phyloP scores from a whole-genome alignment of 2,888 invertebrate genomes.

The Drosophila eohydei region DNA sequence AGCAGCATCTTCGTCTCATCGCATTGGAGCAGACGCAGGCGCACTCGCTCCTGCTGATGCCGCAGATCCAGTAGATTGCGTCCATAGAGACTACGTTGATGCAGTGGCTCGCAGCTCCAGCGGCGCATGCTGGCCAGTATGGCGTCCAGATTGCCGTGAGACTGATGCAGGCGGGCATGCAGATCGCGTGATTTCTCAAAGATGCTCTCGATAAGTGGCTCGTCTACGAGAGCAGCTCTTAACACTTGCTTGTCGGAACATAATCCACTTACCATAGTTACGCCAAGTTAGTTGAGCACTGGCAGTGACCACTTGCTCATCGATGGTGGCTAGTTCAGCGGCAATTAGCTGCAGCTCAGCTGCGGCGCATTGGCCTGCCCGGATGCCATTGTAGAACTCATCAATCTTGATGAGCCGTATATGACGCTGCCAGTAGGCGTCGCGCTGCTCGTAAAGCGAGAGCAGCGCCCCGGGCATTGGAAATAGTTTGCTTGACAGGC shows the following conservation, averaged over 20 bases:
- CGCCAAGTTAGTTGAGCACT: conserved; percentile 92
- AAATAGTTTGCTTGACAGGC: conserved; percentile 55
- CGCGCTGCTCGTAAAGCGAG: conserved; percentile 72
- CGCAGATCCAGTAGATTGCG: conserved; percentile 80
- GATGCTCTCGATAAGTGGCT: conserved; percentile 67
- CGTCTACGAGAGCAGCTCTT: conserved; percentile 57
- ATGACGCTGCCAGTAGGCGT: conserved; percentile 80
- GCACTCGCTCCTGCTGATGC: conserved; percentile 79
- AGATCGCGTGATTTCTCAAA: conserved; percentile 70
- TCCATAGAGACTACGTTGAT: conserved; percentile 88
- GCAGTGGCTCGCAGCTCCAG: conserved; percentile 91
- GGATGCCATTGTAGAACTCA: conserved; percentile 93
- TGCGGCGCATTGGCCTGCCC: conserved; percentile 89
- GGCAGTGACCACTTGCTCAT: conserved; percentile 89
- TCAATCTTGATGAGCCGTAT: conserved; percentile 87
- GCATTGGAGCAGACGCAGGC: conserved; percentile 75
- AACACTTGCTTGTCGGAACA: background rate
- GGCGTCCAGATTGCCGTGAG: conserved; percentile 88
- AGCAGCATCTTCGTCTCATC: conserved; percentile 79
- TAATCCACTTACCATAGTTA: conserved; percentile 88
- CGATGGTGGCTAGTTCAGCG: conserved; percentile 91
- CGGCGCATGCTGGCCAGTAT: conserved; percentile 87
- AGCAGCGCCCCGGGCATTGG: conserved; percentile 69
- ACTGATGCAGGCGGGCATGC: conserved; percentile 69
- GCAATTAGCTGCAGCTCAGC: conserved; percentile 91